Percentiles rank a stretch among this genome's conserved stretches.
phyloP scores from a whole-genome alignment of 2,113 vertebrate genomes.

The Prunella himalayana region DNA sequence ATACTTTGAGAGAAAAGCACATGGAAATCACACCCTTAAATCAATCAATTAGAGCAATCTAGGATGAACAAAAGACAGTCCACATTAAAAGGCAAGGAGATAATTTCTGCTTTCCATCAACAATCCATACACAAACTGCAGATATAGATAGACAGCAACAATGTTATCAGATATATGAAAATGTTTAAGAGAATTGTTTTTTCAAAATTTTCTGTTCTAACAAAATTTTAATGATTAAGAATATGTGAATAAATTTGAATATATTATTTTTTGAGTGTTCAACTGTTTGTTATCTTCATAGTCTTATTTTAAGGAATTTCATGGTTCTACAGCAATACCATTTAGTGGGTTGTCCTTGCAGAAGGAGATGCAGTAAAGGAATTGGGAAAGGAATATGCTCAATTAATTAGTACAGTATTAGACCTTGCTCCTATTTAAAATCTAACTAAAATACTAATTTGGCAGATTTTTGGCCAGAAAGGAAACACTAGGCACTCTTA shows the following conservation, averaged over 20 bases:
- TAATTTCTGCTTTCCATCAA: background rate
- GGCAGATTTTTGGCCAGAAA: conserved; percentile 61
- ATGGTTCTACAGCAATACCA: background rate
- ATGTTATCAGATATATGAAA: conserved; percentile 14
- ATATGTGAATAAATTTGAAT: conserved; percentile 49
- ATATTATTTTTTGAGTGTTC: conserved; percentile 6
- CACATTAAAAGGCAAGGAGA: background rate
- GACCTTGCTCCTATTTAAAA: conserved; percentile 61
- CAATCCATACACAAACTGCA: background rate
- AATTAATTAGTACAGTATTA: conserved; percentile 68
- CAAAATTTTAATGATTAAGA: conserved; percentile 37
- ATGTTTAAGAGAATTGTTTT: background rate
- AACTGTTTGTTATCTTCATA: conserved; percentile 35
- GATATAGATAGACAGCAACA: background rate
- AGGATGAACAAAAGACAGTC: background rate
- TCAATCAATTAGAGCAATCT: background rate
- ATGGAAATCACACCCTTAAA: background rate
- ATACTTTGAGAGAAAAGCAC: background rate
- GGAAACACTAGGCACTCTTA: conserved; percentile 23
- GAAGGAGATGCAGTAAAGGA: background rate
- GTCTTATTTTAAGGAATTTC: conserved; percentile 28
- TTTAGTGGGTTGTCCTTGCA: background rate
- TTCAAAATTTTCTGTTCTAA: background rate
- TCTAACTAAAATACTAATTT: conserved; percentile 59
- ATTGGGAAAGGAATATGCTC: conserved; percentile 19